Evolutionary conservation across 2,888 invertebrate genomes (phyloP).

Genomic region (Polyommatus iphigenia): DNA sequence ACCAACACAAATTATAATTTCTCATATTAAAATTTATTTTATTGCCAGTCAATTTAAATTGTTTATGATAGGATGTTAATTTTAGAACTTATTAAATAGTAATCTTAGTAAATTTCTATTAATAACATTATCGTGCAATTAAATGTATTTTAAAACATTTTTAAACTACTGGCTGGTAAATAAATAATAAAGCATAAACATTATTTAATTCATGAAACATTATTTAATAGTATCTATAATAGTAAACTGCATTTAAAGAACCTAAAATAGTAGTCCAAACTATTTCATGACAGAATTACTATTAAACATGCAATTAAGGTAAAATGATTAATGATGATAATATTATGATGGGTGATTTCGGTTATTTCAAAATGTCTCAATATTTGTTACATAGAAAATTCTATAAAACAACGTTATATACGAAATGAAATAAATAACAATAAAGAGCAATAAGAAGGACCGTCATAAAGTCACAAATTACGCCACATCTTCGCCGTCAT

Average conservation of each 20-base stretch:
- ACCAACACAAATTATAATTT: slow-evolving; percentile 43
- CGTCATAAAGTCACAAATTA: background rate
- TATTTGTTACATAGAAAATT: too few species aligned
- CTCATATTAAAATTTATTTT: slow-evolving; percentile 32
- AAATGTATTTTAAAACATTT: background rate
- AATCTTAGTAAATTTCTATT: background rate
- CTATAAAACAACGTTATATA: background rate
- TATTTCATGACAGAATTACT: too few species aligned
- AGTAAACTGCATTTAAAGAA: too few species aligned
- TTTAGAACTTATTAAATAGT: background rate
- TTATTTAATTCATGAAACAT: too few species aligned
- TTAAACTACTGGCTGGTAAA: too few species aligned
- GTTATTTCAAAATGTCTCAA: too few species aligned
- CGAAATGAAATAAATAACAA: background rate
- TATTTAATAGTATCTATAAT: too few species aligned
- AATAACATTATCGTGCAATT: background rate
- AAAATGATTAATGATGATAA: too few species aligned
- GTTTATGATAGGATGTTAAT: background rate
- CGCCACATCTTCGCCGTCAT: slow-evolving; percentile 45
- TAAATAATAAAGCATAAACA: too few species aligned
- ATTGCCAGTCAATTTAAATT: background rate
- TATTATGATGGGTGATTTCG: too few species aligned
- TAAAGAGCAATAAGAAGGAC: background rate
- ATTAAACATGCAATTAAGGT: too few species aligned
- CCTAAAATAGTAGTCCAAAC: too few species aligned